Conservation (phyloP, 2,888 invertebrate genomes). For the Sphaerophoria taeniata region DNA sequence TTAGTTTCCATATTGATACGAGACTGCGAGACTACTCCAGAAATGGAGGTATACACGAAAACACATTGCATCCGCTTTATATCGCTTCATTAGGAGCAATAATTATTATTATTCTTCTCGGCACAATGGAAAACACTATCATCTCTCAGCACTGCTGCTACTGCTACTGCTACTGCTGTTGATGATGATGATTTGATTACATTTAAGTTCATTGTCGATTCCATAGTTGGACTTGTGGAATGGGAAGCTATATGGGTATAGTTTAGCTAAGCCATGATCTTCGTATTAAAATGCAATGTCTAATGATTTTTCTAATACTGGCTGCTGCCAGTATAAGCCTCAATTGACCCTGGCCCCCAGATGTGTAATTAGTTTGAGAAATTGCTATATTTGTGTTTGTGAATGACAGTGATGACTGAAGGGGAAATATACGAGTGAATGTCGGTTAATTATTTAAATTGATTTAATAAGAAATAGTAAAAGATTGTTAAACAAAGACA, state of each 20-base stretch:
- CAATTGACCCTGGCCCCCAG: conserved; percentile 66
- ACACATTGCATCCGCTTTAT: conserved; percentile 48
- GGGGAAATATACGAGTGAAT: no score
- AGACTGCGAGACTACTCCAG: not conserved
- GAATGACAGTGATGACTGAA: not conserved
- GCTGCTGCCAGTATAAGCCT: conserved; percentile 22
- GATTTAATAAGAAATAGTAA: not conserved
- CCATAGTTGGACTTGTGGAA: conserved; percentile 29
- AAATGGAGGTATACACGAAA: conserved; percentile 5
- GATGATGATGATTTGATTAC: conserved; percentile 51
- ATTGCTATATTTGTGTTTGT: not conserved
- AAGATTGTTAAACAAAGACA: not conserved
- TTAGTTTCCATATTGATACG: not conserved
- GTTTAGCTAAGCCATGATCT: conserved; percentile 28
- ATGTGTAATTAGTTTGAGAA: conserved; percentile 63
- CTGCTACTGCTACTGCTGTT: not conserved
- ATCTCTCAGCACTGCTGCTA: not conserved
- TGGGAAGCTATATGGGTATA: not conserved
- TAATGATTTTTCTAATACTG: not conserved
- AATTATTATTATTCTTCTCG: not conserved
- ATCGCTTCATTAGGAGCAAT: conserved; percentile 27
- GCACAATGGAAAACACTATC: conserved; percentile 42
- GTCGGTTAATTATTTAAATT: not conserved
- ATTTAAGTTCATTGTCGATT: conserved; percentile 63
- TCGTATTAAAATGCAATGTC: conserved; percentile 20